Evolutionary conservation across 2,888 invertebrate genomes (phyloP).

Genomic region (Suillia variegata): DNA sequence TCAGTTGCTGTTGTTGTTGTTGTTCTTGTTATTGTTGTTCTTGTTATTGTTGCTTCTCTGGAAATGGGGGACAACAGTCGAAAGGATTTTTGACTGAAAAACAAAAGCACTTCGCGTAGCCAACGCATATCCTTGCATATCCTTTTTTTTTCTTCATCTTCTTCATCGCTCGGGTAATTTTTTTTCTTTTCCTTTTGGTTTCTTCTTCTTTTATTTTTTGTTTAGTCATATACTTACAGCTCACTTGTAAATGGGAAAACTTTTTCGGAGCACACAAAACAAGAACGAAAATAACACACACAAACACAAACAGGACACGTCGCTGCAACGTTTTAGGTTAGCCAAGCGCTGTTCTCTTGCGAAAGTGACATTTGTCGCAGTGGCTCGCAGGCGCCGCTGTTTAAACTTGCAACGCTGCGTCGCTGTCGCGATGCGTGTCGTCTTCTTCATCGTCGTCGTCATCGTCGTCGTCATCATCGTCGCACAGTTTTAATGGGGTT

Average conservation of each 20-base stretch:
- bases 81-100: background rate
- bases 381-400: slow-evolving; percentile 9
- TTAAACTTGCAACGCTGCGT: background rate
- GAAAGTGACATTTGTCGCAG: slow-evolving; percentile 17
- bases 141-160: no score
- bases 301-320: background rate
- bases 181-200: no score
- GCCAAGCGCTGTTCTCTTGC: slow-evolving; percentile 12
- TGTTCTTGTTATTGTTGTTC: slow-evolving; percentile 8
- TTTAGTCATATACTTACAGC: background rate
- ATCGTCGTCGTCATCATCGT: no score
- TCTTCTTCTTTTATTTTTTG: no score
- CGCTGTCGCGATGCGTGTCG: no score
- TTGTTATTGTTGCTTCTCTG: slow-evolving; percentile 13
- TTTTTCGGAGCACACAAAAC: background rate
- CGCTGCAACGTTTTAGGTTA: background rate
- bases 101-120: slow-evolving; percentile 4
- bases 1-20: slow-evolving; percentile 7
- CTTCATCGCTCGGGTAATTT: no score
- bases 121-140: background rate
- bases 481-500: slow-evolving; percentile 51
- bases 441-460: no score
- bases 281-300: background rate
- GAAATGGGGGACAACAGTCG: no score
- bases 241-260: slow-evolving; percentile 1